Evolutionary conservation across 2,113 vertebrate genomes (phyloP), one percentile per base, ranked within the genome.

Genomic region (Pica pica): DNA sequence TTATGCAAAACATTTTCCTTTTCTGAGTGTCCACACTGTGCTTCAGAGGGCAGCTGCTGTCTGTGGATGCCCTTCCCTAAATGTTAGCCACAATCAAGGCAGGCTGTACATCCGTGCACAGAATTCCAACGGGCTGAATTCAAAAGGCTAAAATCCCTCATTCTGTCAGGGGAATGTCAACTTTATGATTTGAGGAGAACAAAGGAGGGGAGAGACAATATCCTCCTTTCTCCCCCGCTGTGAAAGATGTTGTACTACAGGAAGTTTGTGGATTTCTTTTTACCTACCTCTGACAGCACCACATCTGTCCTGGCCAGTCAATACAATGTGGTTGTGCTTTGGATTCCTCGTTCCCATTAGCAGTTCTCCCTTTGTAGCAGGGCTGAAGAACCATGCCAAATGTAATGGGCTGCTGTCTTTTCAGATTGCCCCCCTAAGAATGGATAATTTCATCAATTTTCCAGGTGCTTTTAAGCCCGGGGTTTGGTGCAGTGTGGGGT

Each of bases 71-170:
- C 55, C 60, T 75, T 91, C 68, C 69, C 56, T 56, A 75, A 81
- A 74, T 21, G 47, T 37, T 49, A 68, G 39, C 28, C 56, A 16
- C 76, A 64, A 22, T 33, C 59, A 69, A 77, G 60, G 67, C 77
- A 57, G 67, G 15, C 50, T 78, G 22, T 5, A 31, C 0, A 1
- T 23, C 37, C 6, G 2, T 12, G 39, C 2, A 11, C 27, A 56
- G 68, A 92, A 77, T 88, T 86, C 82, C 75, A 89, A 1, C 6
- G 42, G 59, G 64, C 35, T 70, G 31, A 37, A 59, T 8, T 50
- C 46, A 56, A 69, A 79, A 61, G 42, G 50, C 42, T 77, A 22
- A 93, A 83, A 60, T 41, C 42, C 33, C 24, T 63, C 67, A 20
- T 61, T 84, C 85, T 91, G 56, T 41, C 39, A 79, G 64, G 26